Evolutionary conservation across 2,113 vertebrate genomes (phyloP).

Genomic region (Trichechus manatus): DNA sequence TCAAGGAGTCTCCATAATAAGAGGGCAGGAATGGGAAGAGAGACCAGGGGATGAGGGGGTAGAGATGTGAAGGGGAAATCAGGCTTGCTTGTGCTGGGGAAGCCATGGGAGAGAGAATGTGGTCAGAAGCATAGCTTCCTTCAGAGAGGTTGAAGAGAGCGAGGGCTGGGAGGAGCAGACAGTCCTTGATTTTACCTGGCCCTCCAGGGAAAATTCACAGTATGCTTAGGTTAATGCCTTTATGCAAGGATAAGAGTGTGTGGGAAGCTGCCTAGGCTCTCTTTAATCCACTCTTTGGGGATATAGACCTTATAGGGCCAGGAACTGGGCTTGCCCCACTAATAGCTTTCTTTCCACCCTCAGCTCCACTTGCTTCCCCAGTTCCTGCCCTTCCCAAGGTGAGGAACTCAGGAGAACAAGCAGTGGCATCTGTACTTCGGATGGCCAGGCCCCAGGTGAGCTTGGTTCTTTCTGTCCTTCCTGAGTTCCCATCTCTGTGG

Average conservation of each 20-base stretch:
- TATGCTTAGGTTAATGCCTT: background rate
- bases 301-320: background rate
- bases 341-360: conserved; percentile 34
- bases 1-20: background rate
- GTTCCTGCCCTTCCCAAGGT: background rate
- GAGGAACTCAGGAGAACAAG: background rate
- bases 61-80: background rate
- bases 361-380: background rate
- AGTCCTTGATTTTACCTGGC: background rate
- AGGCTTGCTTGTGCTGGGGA: background rate
- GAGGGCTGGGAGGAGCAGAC: background rate
- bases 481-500: background rate
- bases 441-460: background rate
- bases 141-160: background rate
- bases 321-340: background rate
- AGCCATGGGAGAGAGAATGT: background rate
- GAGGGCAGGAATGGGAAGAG: background rate
- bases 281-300: background rate
- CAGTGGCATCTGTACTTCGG: background rate
- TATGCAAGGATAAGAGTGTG: background rate
- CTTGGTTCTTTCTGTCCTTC: background rate
- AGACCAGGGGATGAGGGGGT: background rate
- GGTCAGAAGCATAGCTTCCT: background rate
- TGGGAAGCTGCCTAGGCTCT: background rate
- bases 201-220: background rate